Percentiles rank a stretch among this genome's conserved stretches.
Conservation (phyloP, 2,888 invertebrate genomes). For the Cheilosia vernalis region DNA sequence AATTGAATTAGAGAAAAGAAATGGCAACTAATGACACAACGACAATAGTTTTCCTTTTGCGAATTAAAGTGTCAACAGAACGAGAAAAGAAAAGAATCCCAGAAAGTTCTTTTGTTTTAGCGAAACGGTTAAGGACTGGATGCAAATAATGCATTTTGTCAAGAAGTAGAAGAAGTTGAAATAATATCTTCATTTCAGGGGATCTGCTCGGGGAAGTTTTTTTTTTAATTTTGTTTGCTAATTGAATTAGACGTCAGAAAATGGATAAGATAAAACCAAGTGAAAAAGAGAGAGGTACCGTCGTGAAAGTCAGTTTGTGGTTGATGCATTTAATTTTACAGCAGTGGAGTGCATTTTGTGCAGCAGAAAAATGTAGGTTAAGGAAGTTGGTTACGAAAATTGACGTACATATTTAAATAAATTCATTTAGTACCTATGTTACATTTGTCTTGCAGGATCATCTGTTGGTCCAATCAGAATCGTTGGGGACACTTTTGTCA, state of each 20-base stretch:
- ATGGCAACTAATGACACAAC: constrained; percentile 68
- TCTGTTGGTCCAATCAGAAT: too few species aligned
- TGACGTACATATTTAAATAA: too few species aligned
- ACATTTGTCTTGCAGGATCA: too few species aligned
- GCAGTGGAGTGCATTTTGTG: neutral
- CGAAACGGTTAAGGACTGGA: neutral
- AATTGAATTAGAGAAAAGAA: constrained; percentile 62
- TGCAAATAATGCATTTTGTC: constrained; percentile 57
- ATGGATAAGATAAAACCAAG: neutral
- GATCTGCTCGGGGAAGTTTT: constrained; percentile 49
- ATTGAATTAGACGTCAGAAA: constrained; percentile 60
- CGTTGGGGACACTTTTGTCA: too few species aligned
- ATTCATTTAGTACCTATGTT: too few species aligned
- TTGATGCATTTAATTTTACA: constrained; percentile 9
- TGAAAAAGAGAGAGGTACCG: constrained; percentile 6
- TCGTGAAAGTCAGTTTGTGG: constrained; percentile 50
- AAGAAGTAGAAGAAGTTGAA: constrained; percentile 16
- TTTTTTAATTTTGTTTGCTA: constrained; percentile 70
- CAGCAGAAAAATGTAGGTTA: too few species aligned
- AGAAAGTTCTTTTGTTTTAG: constrained; percentile 39
- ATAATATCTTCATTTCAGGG: constrained; percentile 37
- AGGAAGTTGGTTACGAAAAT: too few species aligned
- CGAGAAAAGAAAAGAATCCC: constrained; percentile 13
- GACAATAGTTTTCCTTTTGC: constrained; percentile 62
- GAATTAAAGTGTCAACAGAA: constrained; percentile 64